Conservation (phyloP, 2,888 invertebrate genomes). For the Cryptocheilus praepositus region DNA sequence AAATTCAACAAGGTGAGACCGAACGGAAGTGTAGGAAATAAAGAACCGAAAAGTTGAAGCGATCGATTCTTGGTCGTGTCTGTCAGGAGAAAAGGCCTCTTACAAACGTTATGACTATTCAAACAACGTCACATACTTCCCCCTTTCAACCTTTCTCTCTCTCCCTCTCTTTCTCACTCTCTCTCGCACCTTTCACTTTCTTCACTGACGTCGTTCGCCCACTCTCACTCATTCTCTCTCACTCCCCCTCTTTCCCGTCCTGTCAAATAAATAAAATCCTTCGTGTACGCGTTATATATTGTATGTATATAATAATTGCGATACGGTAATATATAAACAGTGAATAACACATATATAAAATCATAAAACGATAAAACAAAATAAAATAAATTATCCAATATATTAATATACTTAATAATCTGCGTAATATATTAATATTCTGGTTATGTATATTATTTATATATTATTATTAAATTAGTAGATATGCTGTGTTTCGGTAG, state of each 20-base stretch:
- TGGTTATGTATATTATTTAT: constrained; percentile 64
- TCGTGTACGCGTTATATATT: constrained; percentile 51
- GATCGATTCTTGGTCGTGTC: no score
- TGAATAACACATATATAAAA: constrained; percentile 73
- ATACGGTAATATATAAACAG: constrained; percentile 62
- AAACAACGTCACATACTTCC: not conserved
- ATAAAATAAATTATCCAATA: constrained; percentile 74
- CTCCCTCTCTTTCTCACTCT: not conserved
- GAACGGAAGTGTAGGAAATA: no score
- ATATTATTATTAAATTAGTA: constrained; percentile 65
- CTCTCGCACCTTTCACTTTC: not conserved
- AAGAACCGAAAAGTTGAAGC: no score
- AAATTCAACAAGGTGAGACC: no score
- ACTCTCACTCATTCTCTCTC: constrained; percentile 2
- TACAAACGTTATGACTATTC: no score
- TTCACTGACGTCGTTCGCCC: constrained; percentile 3
- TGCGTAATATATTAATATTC: constrained; percentile 73
- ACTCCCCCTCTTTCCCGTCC: constrained; percentile 1
- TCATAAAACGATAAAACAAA: constrained; percentile 75
- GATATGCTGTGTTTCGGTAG: constrained; percentile 60
- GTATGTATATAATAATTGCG: constrained; percentile 37
- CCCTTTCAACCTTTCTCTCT: not conserved
- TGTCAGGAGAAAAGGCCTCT: no score
- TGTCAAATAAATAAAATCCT: constrained; percentile 49
- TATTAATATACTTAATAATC: constrained; percentile 70